These are phyloP conservation scores for Hipposideros larvatus DNA, from an alignment of 2,797 vertebrate species.

Conservation along the genomic window DNA sequence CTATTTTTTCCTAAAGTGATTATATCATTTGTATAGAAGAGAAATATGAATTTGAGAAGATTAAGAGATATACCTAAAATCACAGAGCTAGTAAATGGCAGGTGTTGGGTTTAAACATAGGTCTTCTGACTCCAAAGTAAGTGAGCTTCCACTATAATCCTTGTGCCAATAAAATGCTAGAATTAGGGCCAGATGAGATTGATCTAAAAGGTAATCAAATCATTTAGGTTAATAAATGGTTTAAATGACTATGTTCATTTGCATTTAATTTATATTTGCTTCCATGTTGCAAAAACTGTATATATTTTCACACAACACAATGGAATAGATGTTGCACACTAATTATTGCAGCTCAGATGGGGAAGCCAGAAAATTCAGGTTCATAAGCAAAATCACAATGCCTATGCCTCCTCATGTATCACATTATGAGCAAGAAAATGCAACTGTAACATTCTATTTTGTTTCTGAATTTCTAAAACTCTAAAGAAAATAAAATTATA, in stretches of 20 bases:
- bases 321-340: background rate
- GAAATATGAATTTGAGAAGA: constrained; percentile 29
- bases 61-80: background rate
- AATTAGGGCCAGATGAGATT: background rate
- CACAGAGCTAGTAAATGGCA: background rate
- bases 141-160: background rate
- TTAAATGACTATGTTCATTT: background rate
- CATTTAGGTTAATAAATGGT: constrained; percentile 41
- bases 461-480: constrained; percentile 26
- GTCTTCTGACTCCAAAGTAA: background rate
- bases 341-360: constrained; percentile 24
- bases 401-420: background rate
- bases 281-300: background rate
- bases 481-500: constrained; percentile 9
- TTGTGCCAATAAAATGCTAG: background rate
- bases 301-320: background rate
- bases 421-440: background rate
- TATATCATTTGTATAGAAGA: constrained; percentile 14
- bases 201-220: constrained; percentile 2
- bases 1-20: background rate
- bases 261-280: constrained; percentile 22
- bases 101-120: background rate
- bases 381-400: background rate
- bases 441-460: background rate
- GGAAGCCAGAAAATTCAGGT: constrained; percentile 38